Conservation (phyloP, 2,797 vertebrate genomes). For the Ctenopoma multispine region DNA sequence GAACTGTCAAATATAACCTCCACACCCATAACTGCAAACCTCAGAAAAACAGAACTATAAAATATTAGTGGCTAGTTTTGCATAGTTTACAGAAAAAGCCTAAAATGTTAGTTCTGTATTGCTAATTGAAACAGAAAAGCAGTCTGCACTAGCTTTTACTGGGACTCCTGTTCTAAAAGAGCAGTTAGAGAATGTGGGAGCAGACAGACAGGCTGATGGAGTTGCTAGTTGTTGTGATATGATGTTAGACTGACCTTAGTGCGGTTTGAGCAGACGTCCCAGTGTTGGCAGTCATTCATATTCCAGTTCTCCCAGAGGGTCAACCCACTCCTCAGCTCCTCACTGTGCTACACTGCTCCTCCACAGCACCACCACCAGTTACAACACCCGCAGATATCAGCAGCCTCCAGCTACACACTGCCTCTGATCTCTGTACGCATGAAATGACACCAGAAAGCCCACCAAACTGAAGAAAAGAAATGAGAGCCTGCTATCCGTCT, state of each 20-base stretch:
- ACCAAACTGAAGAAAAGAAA: constrained; percentile 76
- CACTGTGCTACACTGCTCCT: constrained; percentile 56
- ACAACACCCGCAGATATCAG: constrained; percentile 66
- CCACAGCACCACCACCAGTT: constrained; percentile 39
- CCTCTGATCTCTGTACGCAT: constrained; percentile 71
- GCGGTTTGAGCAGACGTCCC: constrained; percentile 73
- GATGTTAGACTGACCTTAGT: constrained; percentile 82
- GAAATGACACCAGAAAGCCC: constrained; percentile 73
- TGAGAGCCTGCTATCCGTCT: constrained; percentile 71
- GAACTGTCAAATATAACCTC: constrained; percentile 22
- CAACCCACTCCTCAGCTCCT: constrained; percentile 65
- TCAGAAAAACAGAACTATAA: constrained; percentile 35
- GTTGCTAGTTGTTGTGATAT: constrained; percentile 49
- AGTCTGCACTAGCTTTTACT: not conserved
- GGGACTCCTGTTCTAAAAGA: constrained; percentile 4
- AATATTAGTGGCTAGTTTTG: constrained; percentile 8
- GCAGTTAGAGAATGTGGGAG: constrained; percentile 18
- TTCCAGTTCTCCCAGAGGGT: constrained; percentile 71
- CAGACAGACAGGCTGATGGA: constrained; percentile 50
- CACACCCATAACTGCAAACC: constrained; percentile 38
- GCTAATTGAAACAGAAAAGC: constrained; percentile 9
- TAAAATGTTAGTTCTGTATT: not conserved
- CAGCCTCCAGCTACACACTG: constrained; percentile 69
- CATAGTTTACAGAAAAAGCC: constrained; percentile 17
- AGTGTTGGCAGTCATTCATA: constrained; percentile 74